Evolutionary conservation across 2,888 invertebrate genomes (phyloP), one percentile per base, ranked within the genome.

Genomic region (Cristatella mucedo): DNA sequence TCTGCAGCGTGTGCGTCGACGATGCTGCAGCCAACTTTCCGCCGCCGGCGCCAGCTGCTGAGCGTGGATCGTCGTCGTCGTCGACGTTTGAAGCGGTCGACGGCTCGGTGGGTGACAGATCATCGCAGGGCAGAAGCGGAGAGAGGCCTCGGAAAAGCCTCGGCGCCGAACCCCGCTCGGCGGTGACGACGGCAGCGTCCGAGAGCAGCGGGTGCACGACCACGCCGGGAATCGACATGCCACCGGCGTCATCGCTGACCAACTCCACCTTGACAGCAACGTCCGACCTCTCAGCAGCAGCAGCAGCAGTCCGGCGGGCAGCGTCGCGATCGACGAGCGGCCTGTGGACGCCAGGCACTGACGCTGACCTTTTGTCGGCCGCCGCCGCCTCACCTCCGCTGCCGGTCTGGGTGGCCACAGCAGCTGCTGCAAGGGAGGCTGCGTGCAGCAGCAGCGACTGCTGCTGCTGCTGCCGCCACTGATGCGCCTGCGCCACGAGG

Each of bases 141-240:
- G n/a, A n/a, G n/a, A n/a, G n/a, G n/a, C n/a, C n/a, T n/a, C n/a
- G n/a, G n/a, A n/a, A n/a, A n/a, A n/a, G n/a, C n/a, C n/a, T n/a
- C n/a, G n/a, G n/a, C n/a, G n/a, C n/a, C n/a, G n/a, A n/a, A n/a
- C n/a, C 13, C 3, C 38, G 2, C 38, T 38, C 38, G 4, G 16
- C 15, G 4, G 21, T 6, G 4, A 21, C 15, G 11, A 2, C 29
- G n/a, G 7, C n/a, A 4, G 4, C 15, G 13, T n/a, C 19, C 13
- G 29, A 30, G 26, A 38, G 47, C 46, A 40, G 24, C 7, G 18
- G 41, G 45, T 31, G 43, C 45, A n/a, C 42, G 46, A 18, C 49
- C 52, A 29, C 50, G 50, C 11, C 47, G 30, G 29, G 45, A 44
- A 2, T 47, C 48, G 4, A 29, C 39, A 40, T 18, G 20, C 29